Base-by-base conservation (phyloP, 1,140 invertebrate species). In the Mercenaria mercenaria region DNA sequence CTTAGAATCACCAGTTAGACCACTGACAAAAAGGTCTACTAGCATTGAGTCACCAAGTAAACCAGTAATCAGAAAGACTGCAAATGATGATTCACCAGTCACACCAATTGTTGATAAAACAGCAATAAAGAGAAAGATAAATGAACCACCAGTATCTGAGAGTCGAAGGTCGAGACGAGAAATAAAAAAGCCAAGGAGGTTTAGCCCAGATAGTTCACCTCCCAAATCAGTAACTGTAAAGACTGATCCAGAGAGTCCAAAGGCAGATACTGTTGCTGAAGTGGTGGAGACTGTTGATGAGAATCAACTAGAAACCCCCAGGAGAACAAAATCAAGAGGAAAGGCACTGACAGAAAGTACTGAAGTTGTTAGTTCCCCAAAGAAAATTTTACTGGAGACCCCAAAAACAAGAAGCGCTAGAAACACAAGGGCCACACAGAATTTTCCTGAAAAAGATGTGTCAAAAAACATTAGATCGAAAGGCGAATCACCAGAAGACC, bases 151-250 rank as follows among this genome's bases (percentile, higher is more conserved):
- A 77, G 52, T 32, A 1, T 77, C 72, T 13, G 50, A 56, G 23
- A 50, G 15, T 11, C 43, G 85, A 67, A 50, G 86, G 32, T 72
- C 86, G 4, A 20, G 86, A 8, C 32, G 86, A 29, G 86, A 80
- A 72, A 81, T 88, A 18, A 88, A 88, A 56, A 32, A 74, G 20
- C 86, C 86, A 6, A 41, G 86, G 20, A n/a, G 86, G 34, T 88
- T 80, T 56, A 88, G 86, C 47, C 86, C 86, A 13, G 86, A 88
- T 29, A 64, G 26, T 18, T 37, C 67, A 20, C 67, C 67, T 37
- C 56, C 37, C 32, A 74, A 67, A 41, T 29, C 23, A 3, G 20
- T 61, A 2, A 81, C 56, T 15, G n/a, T 81, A 18, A 64, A 81
- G 50, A 81, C 23, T 61, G 56, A 59, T 34, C 79, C 50, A 20